Conservation (phyloP, 2,888 invertebrate species). For the Drosophila leonis region DNA sequence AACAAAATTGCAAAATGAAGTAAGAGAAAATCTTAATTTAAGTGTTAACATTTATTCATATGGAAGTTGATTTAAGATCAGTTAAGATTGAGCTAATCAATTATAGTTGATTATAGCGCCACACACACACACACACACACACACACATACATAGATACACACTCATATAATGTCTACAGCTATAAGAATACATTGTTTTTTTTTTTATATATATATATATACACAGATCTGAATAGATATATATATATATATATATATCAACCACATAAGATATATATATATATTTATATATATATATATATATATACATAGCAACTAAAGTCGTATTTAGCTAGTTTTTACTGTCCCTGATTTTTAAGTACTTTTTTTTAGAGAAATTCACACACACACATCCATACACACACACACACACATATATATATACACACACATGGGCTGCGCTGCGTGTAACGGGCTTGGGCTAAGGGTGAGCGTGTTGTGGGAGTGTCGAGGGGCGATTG, state of each 20-base stretch:
- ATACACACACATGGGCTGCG: conserved; percentile 34
- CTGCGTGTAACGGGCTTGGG: conserved; percentile 43
- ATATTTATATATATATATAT: conserved; percentile 18
- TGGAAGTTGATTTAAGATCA: conserved; percentile 41
- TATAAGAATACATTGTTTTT: conserved; percentile 49
- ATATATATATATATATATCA: conserved; percentile 41
- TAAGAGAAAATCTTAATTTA: conserved; percentile 42
- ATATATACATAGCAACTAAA: conserved; percentile 48
- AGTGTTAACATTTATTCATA: conserved; percentile 68
- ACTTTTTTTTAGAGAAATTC: conserved; percentile 64
- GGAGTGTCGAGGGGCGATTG: conserved; percentile 5
- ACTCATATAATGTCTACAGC: conserved; percentile 30
- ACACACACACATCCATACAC: conserved; percentile 30
- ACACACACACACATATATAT: conserved; percentile 19
- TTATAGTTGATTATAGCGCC: conserved; percentile 38
- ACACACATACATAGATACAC: conserved; percentile 18
- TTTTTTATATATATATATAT: conserved; percentile 36
- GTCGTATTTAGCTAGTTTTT: conserved; percentile 65
- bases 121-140: conserved; percentile 15
- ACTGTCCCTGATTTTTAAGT: conserved; percentile 51
- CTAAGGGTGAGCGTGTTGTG: conserved; percentile 11
- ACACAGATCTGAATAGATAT: conserved; percentile 56
- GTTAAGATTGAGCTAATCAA: conserved; percentile 34
- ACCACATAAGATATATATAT: conserved; percentile 38
- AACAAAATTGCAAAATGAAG: conserved; percentile 14